Conservation (phyloP, 2,113 vertebrate species). For the Crocuta crocuta region DNA sequence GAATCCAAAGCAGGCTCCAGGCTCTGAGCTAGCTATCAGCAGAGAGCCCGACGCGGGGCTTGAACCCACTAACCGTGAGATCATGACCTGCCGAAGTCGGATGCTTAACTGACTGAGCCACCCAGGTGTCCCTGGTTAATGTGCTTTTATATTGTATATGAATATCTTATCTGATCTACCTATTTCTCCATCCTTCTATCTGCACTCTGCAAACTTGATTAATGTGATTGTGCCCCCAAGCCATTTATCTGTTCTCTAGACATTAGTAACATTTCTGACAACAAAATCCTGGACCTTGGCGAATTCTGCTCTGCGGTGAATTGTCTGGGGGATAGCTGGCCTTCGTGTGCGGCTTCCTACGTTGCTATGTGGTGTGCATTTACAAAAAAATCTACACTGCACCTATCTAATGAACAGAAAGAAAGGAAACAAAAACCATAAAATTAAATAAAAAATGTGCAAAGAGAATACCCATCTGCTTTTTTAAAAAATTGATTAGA, state of each 20-base stretch:
- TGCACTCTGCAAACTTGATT: not conserved
- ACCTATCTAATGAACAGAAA: not conserved
- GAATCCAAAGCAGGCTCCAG: too few species aligned
- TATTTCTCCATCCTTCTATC: not conserved
- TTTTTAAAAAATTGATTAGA: not conserved
- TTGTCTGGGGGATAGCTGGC: not conserved
- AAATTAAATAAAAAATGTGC: not conserved
- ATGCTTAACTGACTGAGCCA: too few species aligned
- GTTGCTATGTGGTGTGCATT: not conserved
- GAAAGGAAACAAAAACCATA: not conserved
- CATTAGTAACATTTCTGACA: slow-evolving; percentile 19
- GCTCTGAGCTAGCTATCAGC: too few species aligned
- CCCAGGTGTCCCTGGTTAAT: not conserved
- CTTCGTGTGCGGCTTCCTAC: not conserved
- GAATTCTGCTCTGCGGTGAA: not conserved
- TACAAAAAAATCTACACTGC: not conserved
- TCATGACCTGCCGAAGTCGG: too few species aligned
- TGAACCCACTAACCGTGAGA: too few species aligned
- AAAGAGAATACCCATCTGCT: not conserved
- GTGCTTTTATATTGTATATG: not conserved
- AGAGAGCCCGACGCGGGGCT: too few species aligned
- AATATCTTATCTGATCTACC: not conserved
- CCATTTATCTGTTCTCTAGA: not conserved
- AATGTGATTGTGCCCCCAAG: not conserved
- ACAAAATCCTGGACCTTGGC: not conserved